phyloP scores from a whole-genome alignment of 2,113 vertebrate genomes.

The Percina caprodes region DNA sequence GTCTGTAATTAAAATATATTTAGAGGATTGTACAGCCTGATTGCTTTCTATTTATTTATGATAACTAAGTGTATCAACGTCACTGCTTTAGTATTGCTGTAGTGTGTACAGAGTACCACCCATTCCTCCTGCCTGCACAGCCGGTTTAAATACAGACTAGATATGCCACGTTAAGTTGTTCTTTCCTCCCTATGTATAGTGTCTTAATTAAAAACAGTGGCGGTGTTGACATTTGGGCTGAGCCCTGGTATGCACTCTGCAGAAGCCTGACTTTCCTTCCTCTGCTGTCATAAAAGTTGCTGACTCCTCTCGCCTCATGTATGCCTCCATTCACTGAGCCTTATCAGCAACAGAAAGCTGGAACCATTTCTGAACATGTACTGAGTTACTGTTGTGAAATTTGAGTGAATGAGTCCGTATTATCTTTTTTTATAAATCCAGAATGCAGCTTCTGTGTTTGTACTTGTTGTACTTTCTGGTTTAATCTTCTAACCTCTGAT shows the following conservation, averaged over 20 bases:
- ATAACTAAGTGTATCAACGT: not conserved
- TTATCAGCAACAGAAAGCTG: constrained; percentile 31
- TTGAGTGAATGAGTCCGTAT: not conserved
- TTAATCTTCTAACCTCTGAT: not conserved
- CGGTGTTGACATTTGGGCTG: constrained; percentile 56
- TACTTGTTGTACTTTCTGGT: not conserved
- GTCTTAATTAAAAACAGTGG: constrained; percentile 71
- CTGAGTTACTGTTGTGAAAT: not conserved
- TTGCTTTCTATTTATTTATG: not conserved
- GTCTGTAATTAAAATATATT: not conserved
- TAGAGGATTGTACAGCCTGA: not conserved
- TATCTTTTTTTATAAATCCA: not conserved
- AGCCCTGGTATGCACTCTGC: constrained; percentile 40
- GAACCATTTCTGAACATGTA: constrained; percentile 8
- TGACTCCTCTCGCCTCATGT: constrained; percentile 10
- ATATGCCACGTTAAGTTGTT: constrained; percentile 69
- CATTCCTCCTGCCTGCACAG: constrained; percentile 51
- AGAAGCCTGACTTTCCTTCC: constrained; percentile 54
- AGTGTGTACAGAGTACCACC: constrained; percentile 6
- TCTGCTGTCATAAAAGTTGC: constrained; percentile 47
- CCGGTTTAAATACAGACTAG: constrained; percentile 36
- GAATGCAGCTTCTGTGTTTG: not conserved
- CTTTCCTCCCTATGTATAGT: constrained; percentile 44
- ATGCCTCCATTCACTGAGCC: constrained; percentile 3
- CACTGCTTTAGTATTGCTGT: not conserved